Base-by-base conservation (phyloP, 2,888 invertebrate species). In the Lampropteryx suffumata region DNA sequence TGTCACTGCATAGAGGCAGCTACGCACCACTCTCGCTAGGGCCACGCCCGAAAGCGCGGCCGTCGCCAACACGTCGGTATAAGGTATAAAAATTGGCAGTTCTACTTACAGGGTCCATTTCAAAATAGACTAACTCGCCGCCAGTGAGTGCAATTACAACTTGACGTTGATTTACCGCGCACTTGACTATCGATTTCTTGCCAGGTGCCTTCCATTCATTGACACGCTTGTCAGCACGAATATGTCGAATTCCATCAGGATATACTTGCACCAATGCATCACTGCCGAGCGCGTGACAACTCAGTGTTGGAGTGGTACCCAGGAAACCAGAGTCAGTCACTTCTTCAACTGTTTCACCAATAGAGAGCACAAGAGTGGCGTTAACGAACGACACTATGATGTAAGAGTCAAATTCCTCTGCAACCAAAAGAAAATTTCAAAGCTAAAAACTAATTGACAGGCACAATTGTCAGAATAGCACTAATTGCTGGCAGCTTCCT, bases 321-420 rank as follows among this genome's bases (percentile, higher is more conserved):
- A 99, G 92, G 84, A 99, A 99, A 34, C 99, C 99, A 57, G 99
- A 99, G 85, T 99, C 99, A 0, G 99, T 98, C 14, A 99, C 99
- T 94, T 99, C 99, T 87, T 99, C 99, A n/a, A 99, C 99, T 9
- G 99, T 99, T 87, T 99, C 99, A 65, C 99, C 99, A 79, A 99
- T 99, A 69, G 98, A 98, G 72, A 99, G 93, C 61, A 99, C 99
- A 74, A 99, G 93, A 10, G 99, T 99, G 66, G 99, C 99, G 70
- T 93, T 93, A 59, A 98, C 97, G 95, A 99, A 99, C 41, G 99
- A 99, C 71, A 99, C 99, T 83, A 99, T 98, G 92, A 99, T 99
- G 92, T 99, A 99, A 44, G 99, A 97, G 93, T 99, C 99, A 92
- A 92, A 99, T 82, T 97, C 97, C 92, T 99, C 99, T 98, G 95